phyloP scores from a whole-genome alignment of 1,140 invertebrate genomes.

The Homalodisca vitripennis region DNA sequence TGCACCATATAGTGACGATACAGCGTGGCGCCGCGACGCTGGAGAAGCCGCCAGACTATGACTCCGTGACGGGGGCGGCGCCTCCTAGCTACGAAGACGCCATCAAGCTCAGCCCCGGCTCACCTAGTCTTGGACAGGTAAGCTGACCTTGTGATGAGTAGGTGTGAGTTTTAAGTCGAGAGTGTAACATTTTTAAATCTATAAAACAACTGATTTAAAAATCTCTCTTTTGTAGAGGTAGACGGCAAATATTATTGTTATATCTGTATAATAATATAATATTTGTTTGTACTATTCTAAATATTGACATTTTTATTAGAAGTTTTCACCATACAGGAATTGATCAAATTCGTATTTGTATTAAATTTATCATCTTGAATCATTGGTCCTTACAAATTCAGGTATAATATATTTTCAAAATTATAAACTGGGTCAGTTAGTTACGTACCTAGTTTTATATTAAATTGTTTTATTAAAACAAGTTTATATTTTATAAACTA shows the following conservation, averaged over 20 bases:
- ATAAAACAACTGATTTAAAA: not conserved
- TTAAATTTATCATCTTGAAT: too few species aligned
- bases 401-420: too few species aligned
- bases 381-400: too few species aligned
- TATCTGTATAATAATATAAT: not conserved
- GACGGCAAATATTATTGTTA: not conserved
- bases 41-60: conserved; percentile 72
- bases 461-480: too few species aligned
- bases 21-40: conserved; percentile 48
- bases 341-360: too few species aligned
- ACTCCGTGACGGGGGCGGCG: conserved; percentile 60
- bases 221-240: not conserved
- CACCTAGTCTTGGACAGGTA: conserved; percentile 33
- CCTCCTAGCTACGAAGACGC: conserved; percentile 69
- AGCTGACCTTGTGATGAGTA: not conserved
- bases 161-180: not conserved
- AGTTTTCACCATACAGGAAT: too few species aligned
- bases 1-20: conserved; percentile 62
- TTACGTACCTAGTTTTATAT: too few species aligned
- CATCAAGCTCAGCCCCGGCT: conserved; percentile 64
- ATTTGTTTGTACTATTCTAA: not conserved
- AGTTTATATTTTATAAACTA: too few species aligned
- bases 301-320: not conserved
- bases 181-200: not conserved
- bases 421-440: too few species aligned